Percentiles rank a stretch among this genome's conserved stretches.
Conservation (phyloP, 2,113 vertebrate species). For the Cairina moschata region DNA sequence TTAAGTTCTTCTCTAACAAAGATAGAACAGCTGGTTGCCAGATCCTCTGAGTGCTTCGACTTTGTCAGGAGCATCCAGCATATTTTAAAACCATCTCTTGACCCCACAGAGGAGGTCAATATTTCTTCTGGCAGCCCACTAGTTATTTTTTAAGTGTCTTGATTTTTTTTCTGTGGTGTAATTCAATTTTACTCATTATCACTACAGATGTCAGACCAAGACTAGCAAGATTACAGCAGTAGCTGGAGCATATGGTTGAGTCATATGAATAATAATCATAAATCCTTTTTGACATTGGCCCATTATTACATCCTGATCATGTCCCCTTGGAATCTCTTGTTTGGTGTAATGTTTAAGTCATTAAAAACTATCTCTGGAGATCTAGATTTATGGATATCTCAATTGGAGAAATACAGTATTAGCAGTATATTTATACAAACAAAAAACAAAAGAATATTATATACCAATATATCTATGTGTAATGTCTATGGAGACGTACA, state of each 20-base stretch:
- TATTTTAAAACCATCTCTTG: constrained; percentile 80
- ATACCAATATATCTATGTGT: constrained; percentile 43
- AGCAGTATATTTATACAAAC: constrained; percentile 66
- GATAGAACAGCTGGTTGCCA: constrained; percentile 84
- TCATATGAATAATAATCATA: constrained; percentile 80
- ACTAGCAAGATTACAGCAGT: constrained; percentile 74
- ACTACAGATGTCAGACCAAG: constrained; percentile 76
- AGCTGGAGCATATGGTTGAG: constrained; percentile 79
- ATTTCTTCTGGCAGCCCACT: constrained; percentile 79
- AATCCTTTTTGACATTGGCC: constrained; percentile 79
- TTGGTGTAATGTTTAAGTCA: constrained; percentile 76
- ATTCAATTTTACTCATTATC: constrained; percentile 86
- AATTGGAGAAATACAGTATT: constrained; percentile 70
- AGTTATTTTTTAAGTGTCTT: constrained; percentile 79
- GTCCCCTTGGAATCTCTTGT: constrained; percentile 75
- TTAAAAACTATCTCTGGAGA: constrained; percentile 69
- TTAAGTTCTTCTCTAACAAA: constrained; percentile 72
- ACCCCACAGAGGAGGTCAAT: constrained; percentile 75
- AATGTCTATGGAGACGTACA: not conserved
- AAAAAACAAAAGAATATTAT: constrained; percentile 57
- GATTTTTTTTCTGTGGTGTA: constrained; percentile 78
- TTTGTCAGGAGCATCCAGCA: constrained; percentile 73
- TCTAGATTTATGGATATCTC: constrained; percentile 76
- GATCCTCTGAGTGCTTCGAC: constrained; percentile 66
- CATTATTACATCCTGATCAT: constrained; percentile 79